phyloP scores from a whole-genome alignment of 2,797 vertebrate species.

The Mormyrops boulengeri region DNA sequence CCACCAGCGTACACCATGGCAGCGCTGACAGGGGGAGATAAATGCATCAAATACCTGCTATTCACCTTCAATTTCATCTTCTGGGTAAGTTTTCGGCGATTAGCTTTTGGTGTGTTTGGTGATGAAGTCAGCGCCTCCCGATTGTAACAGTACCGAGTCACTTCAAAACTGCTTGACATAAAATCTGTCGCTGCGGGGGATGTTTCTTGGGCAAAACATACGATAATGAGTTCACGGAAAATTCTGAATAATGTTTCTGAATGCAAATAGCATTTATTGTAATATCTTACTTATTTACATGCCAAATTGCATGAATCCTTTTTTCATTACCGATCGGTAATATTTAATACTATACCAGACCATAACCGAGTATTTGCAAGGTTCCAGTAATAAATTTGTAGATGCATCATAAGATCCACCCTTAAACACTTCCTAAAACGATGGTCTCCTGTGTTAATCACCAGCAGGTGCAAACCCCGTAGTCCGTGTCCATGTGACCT shows the following conservation, averaged over 20 bases:
- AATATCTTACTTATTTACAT: neutral
- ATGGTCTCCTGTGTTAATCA: neutral
- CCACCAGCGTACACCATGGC: constrained; percentile 49
- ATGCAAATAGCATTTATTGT: neutral
- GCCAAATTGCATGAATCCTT: neutral
- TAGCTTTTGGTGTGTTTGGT: neutral
- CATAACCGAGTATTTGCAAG: neutral
- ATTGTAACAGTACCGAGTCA: neutral
- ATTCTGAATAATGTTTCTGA: neutral
- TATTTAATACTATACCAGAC: neutral
- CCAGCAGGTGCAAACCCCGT: neutral
- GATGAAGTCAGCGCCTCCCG: neutral
- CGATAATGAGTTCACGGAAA: too few species aligned
- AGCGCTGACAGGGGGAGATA: constrained; percentile 84
- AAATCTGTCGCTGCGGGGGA: neutral
- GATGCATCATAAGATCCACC: neutral
- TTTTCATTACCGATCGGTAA: neutral
- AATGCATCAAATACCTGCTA: constrained; percentile 90
- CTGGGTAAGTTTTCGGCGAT: constrained; percentile 73
- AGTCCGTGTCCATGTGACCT: constrained; percentile 59
- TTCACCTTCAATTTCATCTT: constrained; percentile 93
- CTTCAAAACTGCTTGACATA: constrained; percentile 9
- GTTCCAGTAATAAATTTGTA: neutral
- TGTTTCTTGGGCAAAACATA: neutral
- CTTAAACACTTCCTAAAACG: neutral